A percentile compares a stretch with the other conserved stretches of the same genome.
Conservation (phyloP, 2,888 invertebrate genomes). For the Coleophora flavipennella region DNA sequence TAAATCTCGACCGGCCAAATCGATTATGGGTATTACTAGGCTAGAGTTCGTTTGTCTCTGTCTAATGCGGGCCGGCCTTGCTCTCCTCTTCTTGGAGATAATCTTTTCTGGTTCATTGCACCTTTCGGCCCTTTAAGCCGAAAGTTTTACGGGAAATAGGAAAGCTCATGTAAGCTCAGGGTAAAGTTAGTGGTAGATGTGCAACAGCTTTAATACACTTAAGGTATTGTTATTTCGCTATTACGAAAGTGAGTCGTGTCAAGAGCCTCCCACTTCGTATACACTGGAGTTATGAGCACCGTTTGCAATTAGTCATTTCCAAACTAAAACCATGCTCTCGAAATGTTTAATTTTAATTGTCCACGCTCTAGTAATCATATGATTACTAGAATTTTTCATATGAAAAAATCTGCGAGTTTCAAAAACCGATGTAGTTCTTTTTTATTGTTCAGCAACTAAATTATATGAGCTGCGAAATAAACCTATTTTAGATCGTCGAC, state of each 20-base stretch:
- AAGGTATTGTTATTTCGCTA: not conserved
- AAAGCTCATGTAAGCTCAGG: conserved; percentile 1
- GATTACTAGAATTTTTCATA: too few relatives aligned
- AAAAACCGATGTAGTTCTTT: conserved; percentile 24
- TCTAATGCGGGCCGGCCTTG: conserved; percentile 58
- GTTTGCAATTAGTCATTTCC: conserved; percentile 18
- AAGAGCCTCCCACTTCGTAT: conserved; percentile 3
- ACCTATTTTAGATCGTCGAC: not conserved
- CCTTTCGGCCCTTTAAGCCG: conserved; percentile 38
- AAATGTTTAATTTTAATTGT: conserved; percentile 26
- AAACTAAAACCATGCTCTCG: conserved; percentile 5
- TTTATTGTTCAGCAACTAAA: too few relatives aligned
- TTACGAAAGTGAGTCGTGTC: conserved; percentile 1
- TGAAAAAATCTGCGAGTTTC: conserved; percentile 43
- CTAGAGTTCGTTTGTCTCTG: conserved; percentile 63
- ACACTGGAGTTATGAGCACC: conserved; percentile 15
- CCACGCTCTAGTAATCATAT: conserved; percentile 51
- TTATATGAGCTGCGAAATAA: too few relatives aligned
- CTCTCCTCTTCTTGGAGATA: conserved; percentile 54
- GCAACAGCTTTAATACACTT: not conserved
- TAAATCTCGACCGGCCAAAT: conserved; percentile 58
- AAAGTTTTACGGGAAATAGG: conserved; percentile 12
- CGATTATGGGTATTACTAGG: conserved; percentile 60
- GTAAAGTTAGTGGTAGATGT: conserved; percentile 7
- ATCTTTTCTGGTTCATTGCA: conserved; percentile 59